These are phyloP conservation scores for Callopanchax toddi DNA, from an alignment of 2,113 vertebrate species.

Conservation along the genomic window DNA sequence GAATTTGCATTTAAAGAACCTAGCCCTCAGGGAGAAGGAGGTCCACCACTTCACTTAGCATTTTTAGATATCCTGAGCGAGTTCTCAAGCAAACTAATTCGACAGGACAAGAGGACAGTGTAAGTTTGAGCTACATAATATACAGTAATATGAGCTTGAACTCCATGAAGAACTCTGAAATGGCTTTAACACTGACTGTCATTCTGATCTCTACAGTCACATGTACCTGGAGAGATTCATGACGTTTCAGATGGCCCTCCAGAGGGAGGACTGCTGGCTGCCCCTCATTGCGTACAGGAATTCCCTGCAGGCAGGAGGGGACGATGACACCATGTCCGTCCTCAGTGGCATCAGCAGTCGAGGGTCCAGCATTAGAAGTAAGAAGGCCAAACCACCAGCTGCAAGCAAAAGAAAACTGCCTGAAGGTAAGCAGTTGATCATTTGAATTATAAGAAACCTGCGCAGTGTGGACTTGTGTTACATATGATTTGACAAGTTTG, in stretches of 20 bases:
- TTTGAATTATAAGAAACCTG: neutral
- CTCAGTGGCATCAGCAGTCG: constrained; percentile 94
- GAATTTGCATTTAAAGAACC: constrained; percentile 98
- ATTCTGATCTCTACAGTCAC: constrained; percentile 79
- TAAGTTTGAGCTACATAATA: constrained; percentile 77
- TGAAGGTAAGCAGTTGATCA: constrained; percentile 80
- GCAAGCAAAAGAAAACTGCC: constrained; percentile 92
- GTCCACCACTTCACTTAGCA: constrained; percentile 91
- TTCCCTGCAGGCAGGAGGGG: constrained; percentile 91
- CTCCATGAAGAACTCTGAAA: constrained; percentile 11
- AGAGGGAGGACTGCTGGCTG: constrained; percentile 97
- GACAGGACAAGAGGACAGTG: constrained; percentile 98
- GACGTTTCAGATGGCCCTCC: constrained; percentile 97
- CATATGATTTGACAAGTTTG: too few relatives aligned
- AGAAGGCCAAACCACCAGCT: constrained; percentile 88
- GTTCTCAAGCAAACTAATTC: constrained; percentile 96
- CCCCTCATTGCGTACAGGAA: constrained; percentile 97
- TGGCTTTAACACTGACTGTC: constrained; percentile 1
- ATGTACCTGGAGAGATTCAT: constrained; percentile 98
- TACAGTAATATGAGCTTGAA: neutral
- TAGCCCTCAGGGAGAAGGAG: constrained; percentile 92
- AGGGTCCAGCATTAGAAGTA: constrained; percentile 89
- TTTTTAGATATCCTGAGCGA: constrained; percentile 97
- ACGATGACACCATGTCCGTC: constrained; percentile 96
- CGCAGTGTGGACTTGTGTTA: too few relatives aligned